Evolutionary conservation across 2,797 vertebrate species (phyloP).

Genomic region (Florisuga fusca): DNA sequence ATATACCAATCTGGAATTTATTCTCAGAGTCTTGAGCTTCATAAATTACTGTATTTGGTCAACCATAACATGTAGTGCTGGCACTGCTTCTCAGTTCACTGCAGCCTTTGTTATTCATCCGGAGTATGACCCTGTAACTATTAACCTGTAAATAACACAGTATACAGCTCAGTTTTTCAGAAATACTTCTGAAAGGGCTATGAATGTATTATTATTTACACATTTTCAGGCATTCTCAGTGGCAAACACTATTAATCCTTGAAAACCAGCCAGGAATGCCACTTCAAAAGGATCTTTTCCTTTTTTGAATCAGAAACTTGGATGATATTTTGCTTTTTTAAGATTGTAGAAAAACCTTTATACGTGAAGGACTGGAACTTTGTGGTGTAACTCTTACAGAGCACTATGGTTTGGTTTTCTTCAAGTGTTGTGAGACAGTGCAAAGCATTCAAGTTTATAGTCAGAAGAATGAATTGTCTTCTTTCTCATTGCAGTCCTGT

Average conservation of each 20-base stretch:
- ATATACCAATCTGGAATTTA: constrained; percentile 58
- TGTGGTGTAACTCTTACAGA: background rate
- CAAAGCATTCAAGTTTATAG: background rate
- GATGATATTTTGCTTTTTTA: background rate
- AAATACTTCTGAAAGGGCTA: constrained; percentile 53
- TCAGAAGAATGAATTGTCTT: background rate
- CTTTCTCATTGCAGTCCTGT: background rate
- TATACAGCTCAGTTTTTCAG: constrained; percentile 36
- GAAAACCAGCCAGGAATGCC: background rate
- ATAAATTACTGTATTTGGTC: constrained; percentile 36
- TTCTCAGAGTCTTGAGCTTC: constrained; percentile 41
- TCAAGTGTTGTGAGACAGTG: background rate
- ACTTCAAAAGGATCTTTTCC: background rate
- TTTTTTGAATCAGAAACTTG: background rate
- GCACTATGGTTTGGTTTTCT: background rate
- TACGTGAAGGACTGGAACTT: background rate
- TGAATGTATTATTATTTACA: constrained; percentile 15
- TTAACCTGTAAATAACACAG: constrained; percentile 55
- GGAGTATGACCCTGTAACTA: constrained; percentile 24
- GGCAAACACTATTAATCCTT: background rate
- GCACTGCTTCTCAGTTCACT: constrained; percentile 46
- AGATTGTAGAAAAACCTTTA: background rate
- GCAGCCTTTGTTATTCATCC: constrained; percentile 51
- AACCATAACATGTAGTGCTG: constrained; percentile 44
- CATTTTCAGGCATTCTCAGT: constrained; percentile 3